phyloP scores from a whole-genome alignment of 2,113 vertebrate genomes.

The Nerophis lumbriciformis region DNA sequence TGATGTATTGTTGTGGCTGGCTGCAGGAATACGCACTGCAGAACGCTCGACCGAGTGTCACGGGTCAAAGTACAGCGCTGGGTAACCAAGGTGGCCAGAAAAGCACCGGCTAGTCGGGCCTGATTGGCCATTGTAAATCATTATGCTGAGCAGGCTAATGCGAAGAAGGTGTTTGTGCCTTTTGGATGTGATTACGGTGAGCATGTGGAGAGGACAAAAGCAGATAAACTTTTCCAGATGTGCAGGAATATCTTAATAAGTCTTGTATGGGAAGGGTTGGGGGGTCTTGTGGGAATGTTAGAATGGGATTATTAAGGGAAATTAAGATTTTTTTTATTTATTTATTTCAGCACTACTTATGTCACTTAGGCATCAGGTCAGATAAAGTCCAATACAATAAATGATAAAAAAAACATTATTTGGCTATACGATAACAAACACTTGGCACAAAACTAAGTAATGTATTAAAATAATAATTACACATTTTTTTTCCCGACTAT shows the following conservation, averaged over 20 bases:
- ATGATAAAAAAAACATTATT: too few species aligned
- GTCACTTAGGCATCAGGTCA: conserved; percentile 37
- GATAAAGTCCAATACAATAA: conserved; percentile 39
- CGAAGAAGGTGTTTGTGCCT: conserved; percentile 59
- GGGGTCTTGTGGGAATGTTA: conserved; percentile 42
- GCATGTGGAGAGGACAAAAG: conserved; percentile 51
- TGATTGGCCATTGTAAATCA: conserved; percentile 26
- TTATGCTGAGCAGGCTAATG: conserved; percentile 27
- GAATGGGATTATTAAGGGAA: conserved; percentile 47
- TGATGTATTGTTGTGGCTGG: conserved; percentile 60
- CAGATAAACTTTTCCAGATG: conserved; percentile 70
- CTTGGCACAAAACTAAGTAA: too few species aligned
- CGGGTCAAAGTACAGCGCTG: conserved; percentile 39
- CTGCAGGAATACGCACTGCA: conserved; percentile 20
- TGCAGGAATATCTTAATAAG: conserved; percentile 56
- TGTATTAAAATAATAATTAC: too few species aligned
- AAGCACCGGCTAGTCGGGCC: conserved; percentile 2
- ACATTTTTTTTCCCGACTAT: too few species aligned
- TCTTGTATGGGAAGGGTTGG: conserved; percentile 41
- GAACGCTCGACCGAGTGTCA: conserved; percentile 35
- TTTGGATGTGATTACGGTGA: conserved; percentile 53
- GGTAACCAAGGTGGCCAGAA: conserved; percentile 38
- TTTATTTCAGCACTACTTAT: conserved; percentile 11
- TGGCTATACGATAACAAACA: too few species aligned
- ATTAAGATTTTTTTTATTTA: background rate